Evolutionary conservation across 2,888 invertebrate species (phyloP), one percentile per base, ranked within the genome.

Genomic region (Toxonevra muliebris): DNA sequence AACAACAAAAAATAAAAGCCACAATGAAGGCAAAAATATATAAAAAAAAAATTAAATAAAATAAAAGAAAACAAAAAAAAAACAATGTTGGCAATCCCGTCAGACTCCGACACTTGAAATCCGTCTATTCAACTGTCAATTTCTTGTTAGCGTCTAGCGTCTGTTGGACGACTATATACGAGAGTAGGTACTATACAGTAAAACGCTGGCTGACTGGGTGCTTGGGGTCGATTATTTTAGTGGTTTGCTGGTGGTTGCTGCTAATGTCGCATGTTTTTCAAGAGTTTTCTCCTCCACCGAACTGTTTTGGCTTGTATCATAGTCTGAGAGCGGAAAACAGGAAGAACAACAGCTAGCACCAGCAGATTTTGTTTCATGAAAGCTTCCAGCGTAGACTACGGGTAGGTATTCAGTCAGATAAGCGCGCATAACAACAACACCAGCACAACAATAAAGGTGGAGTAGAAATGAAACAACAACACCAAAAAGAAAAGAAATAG

Each of bases 71-170:
- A 17, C n/a, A 11, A 45, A 48, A n/a, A 10, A 13, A 43, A 17
- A 48, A 68, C 61, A 30, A 42, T 57, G 65, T 45, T 53, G n/a
- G 45, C 43, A 20, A 40, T 20, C n/a, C 40, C 61, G 61, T 50
- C 45, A 15, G 45, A 30, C 30, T 30, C 66, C 55, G 65, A 62
- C 65, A 70, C 68, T 68, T 63, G 63, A 67, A 68, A 70, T 64
- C 68, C 68, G 68, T 67, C 74, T 61, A 72, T 76, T 74, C 72
- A 77, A 64, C 74, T 79, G 79, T 77, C 79, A 76, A 76, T 75
- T 76, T 76, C 73, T 68, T 73, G 73, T 73, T 76, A 69, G 68
- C 64, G 69, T 71, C 71, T 52, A 30, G 40, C 17, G 20, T 17
- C 52, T 52, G 52, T 15, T 30, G 30, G 30, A 30, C 30, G 30